phyloP scores from a whole-genome alignment of 2,113 vertebrate genomes.

The Triplophysa siluroides region DNA sequence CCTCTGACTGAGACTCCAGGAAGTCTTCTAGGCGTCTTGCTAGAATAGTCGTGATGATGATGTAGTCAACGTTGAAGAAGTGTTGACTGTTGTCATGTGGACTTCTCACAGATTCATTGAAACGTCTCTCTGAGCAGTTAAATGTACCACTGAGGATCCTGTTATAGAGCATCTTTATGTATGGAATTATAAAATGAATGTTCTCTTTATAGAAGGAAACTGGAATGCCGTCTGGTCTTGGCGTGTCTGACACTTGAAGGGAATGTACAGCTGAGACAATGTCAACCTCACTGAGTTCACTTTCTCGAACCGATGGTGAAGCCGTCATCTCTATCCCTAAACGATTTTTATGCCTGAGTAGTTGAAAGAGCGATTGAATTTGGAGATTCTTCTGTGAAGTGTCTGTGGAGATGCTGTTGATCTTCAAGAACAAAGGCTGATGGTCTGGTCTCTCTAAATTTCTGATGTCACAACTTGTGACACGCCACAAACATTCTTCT shows the following conservation, averaged over 20 bases:
- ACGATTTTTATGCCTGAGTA: not conserved
- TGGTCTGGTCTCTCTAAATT: not conserved
- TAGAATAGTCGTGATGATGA: slow-evolving; percentile 18
- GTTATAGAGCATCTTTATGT: slow-evolving; percentile 17
- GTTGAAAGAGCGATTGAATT: not conserved
- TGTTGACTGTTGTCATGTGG: not conserved
- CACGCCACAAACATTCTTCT: slow-evolving; percentile 26
- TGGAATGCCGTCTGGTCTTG: slow-evolving; percentile 32
- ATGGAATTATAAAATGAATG: not conserved
- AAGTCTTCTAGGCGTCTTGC: not conserved
- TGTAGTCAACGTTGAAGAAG: slow-evolving; percentile 7
- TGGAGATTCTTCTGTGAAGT: not conserved
- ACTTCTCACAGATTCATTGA: slow-evolving; percentile 2
- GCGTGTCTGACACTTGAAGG: slow-evolving; percentile 39
- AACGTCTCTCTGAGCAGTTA: slow-evolving; percentile 3
- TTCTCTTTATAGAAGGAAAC: slow-evolving; percentile 30
- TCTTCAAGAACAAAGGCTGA: not conserved
- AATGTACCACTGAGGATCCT: not conserved
- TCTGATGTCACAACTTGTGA: not conserved
- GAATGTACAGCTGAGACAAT: slow-evolving; percentile 22
- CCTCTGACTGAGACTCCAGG: slow-evolving; percentile 2
- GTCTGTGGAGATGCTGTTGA: not conserved
- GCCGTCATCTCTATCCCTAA: not conserved
- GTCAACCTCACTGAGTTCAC: slow-evolving; percentile 6
- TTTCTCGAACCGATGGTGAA: not conserved